Percentiles rank a stretch among this genome's conserved stretches.
These are phyloP conservation scores for Tupaia tana DNA, from an alignment of 2,113 vertebrate genomes.

Conservation along the genomic window DNA sequence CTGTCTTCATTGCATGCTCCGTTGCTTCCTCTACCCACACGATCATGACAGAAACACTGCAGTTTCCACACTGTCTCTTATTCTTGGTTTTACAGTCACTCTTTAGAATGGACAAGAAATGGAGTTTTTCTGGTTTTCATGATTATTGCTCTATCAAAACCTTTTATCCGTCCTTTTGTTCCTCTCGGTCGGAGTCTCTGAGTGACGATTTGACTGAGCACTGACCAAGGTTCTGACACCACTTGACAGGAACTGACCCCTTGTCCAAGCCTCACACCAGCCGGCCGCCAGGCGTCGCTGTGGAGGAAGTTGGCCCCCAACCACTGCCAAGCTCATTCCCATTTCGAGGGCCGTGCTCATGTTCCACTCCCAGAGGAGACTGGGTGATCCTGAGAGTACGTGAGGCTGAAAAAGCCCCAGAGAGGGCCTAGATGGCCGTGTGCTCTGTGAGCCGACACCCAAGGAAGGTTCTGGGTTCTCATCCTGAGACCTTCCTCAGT, in stretches of 20 bases:
- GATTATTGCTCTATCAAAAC: not conserved
- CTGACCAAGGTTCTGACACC: not conserved
- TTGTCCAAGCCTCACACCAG: not conserved
- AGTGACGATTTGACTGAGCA: not conserved
- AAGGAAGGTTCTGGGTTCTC: too few species aligned
- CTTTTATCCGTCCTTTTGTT: not conserved
- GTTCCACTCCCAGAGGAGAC: not conserved
- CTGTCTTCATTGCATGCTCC: not conserved
- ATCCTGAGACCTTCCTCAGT: too few species aligned
- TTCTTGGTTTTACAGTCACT: slow-evolving; percentile 9
- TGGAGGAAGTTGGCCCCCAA: not conserved
- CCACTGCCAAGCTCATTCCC: not conserved
- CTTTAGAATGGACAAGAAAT: not conserved
- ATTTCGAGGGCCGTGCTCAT: not conserved
- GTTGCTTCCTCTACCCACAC: not conserved
- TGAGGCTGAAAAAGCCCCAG: not conserved
- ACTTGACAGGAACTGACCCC: not conserved
- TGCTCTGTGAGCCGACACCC: too few species aligned
- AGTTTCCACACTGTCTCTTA: not conserved
- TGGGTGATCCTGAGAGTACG: not conserved
- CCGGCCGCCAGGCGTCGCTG: not conserved
- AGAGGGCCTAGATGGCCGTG: too few species aligned
- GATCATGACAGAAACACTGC: not conserved
- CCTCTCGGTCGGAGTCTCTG: not conserved
- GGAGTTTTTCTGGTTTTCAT: slow-evolving; percentile 14